Percentiles rank a stretch among this genome's conserved stretches.
phyloP scores from a whole-genome alignment of 1,140 invertebrate genomes.

The Vollenhovia emeryi region DNA sequence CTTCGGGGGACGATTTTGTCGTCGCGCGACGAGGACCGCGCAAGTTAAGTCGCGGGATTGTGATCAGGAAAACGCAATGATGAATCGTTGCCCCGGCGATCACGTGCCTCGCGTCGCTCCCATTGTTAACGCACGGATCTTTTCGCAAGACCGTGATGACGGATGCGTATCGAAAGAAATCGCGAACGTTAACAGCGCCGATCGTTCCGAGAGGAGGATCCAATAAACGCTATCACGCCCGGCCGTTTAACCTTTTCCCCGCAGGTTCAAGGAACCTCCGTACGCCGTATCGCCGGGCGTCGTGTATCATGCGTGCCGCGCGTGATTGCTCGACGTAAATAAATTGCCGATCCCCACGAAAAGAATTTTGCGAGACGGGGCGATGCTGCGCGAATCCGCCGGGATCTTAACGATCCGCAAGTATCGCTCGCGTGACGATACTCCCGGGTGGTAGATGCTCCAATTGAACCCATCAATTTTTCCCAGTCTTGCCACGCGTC shows the following conservation, averaged over 20 bases:
- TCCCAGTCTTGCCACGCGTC: neutral
- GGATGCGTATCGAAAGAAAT: neutral
- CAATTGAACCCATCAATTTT: neutral
- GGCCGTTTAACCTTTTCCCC: constrained; percentile 37
- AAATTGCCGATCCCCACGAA: constrained; percentile 31
- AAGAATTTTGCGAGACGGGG: constrained; percentile 2
- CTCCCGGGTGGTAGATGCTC: neutral
- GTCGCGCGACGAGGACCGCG: too few species aligned
- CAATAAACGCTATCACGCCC: constrained; percentile 35
- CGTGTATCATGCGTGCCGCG: neutral
- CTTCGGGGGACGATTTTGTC: neutral
- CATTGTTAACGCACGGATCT: neutral
- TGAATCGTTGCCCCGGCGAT: neutral
- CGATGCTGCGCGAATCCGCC: neutral
- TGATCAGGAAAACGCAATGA: neutral
- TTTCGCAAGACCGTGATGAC: neutral
- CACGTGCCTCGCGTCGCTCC: too few species aligned
- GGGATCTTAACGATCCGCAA: neutral
- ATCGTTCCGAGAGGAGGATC: neutral
- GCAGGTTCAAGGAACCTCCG: constrained; percentile 38
- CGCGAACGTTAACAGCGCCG: neutral
- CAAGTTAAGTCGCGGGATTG: neutral
- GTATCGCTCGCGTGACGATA: neutral
- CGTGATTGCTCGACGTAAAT: constrained; percentile 36
- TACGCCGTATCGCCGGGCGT: neutral